These are phyloP conservation scores for Dascyllus trimaculatus DNA, from an alignment of 2,113 vertebrate species.

Conservation along the genomic window DNA sequence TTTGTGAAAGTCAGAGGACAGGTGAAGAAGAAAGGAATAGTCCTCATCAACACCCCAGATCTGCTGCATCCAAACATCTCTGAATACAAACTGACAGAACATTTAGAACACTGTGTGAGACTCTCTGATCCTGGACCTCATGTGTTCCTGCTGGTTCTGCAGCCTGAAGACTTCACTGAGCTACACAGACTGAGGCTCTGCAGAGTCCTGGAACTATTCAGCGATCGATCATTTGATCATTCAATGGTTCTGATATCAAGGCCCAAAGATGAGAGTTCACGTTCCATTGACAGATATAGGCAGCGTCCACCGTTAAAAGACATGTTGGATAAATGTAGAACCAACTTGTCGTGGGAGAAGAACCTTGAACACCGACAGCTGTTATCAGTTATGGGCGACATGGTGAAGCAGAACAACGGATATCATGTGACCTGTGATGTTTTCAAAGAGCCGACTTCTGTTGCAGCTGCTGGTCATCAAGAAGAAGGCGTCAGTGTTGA, in stretches of 20 bases:
- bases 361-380: not conserved
- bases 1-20: not conserved
- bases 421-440: not conserved
- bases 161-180: constrained; percentile 43
- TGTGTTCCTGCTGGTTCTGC: constrained; percentile 53
- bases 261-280: not conserved
- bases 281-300: no score
- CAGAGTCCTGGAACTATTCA: no score
- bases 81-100: not conserved
- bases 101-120: not conserved
- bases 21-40: not conserved
- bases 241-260: not conserved
- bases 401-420: not conserved
- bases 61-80: not conserved
- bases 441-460: not conserved
- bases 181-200: not conserved
- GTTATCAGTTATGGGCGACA: not conserved
- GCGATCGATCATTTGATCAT: no score
- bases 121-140: constrained; percentile 54
- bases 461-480: not conserved
- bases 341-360: not conserved
- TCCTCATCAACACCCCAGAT: constrained; percentile 27
- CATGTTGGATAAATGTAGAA: not conserved
- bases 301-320: not conserved
- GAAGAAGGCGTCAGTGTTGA: not conserved